Evolutionary conservation across 1,140 invertebrate genomes (phyloP), one percentile per base, ranked within the genome.

Genomic region (Drosophila paulistorum): DNA sequence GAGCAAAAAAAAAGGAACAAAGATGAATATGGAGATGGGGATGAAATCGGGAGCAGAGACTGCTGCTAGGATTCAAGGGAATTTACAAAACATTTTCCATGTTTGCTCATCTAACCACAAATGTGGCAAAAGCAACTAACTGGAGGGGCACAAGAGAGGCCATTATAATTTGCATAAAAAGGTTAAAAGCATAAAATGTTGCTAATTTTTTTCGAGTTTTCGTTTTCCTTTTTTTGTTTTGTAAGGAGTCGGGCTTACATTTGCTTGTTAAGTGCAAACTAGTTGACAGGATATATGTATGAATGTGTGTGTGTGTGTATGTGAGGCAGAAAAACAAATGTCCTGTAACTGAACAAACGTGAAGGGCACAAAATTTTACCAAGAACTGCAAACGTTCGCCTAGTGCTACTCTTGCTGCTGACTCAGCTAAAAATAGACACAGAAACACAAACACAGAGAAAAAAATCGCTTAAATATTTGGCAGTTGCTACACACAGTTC

Each of bases 161-260:
- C 80, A 66, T 67, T 54, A 77, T 75, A 77, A 89, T 87, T 87
- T 87, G 83, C 83, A 87, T 89, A 87, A 87, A 87, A 89, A 89
- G 83, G 83, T 87, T 83, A 83, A 59, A 58, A 68, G 64, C 79
- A 82, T 75, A 68, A 79, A 83, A 76, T 76, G 80, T 73, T 77
- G 78, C 65, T 82, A 76, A 83, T 89, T 87, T 77, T 77, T 82
- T 37, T 54, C 13, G 10, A 37, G 39, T 41, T 45, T 10, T 11
- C 11, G 35, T 48, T 48, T 17, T 48, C 14, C 6, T 17, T 48
- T 48, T 45, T 48, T 17, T 48, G 14, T 51, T 51, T 51, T 20
- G 20, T 20, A 51, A 51, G 45, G 10, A 39, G 57, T 42, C 30
- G 62, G 51, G 33, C 72, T 60, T 60, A 42, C 64, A 54, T 68